Evolutionary conservation across 2,888 invertebrate species (phyloP).

Genomic region (Cylindroiulus punctatus): DNA sequence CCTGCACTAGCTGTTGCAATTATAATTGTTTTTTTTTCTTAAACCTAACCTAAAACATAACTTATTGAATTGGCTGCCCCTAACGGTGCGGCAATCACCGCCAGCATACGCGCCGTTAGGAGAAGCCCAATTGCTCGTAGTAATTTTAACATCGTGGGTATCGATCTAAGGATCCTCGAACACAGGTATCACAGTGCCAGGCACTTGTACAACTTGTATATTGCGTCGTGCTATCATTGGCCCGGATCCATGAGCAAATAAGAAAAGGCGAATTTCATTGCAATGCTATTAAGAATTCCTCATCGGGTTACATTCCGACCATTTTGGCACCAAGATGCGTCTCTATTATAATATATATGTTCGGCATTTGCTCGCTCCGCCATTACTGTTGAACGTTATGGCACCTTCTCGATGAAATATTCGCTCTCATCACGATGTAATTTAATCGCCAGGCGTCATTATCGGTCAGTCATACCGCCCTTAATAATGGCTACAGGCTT

Average conservation of each 20-base stretch:
- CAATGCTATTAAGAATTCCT: constrained; percentile 38
- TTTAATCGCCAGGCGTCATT: constrained; percentile 35
- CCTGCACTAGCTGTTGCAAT: too few species aligned
- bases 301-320: constrained; percentile 45
- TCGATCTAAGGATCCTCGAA: too few species aligned
- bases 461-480: constrained; percentile 43
- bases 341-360: constrained; percentile 33
- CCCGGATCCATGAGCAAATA: background rate
- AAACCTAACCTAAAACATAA: too few species aligned
- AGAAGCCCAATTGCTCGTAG: too few species aligned
- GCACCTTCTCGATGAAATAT: constrained; percentile 38
- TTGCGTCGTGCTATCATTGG: background rate
- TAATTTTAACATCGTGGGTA: too few species aligned
- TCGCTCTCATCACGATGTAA: constrained; percentile 32
- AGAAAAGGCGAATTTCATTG: constrained; percentile 16
- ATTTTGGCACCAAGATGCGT: constrained; percentile 30
- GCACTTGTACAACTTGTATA: background rate
- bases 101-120: too few species aligned
- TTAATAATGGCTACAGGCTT: constrained; percentile 44
- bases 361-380: background rate
- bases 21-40: too few species aligned
- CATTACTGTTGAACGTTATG: constrained; percentile 37
- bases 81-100: too few species aligned
- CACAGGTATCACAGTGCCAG: too few species aligned
- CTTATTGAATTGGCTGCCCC: too few species aligned